Percentiles rank a stretch among this genome's conserved stretches.
phyloP scores from a whole-genome alignment of 1,140 invertebrate species.

The Drosophila sechellia region DNA sequence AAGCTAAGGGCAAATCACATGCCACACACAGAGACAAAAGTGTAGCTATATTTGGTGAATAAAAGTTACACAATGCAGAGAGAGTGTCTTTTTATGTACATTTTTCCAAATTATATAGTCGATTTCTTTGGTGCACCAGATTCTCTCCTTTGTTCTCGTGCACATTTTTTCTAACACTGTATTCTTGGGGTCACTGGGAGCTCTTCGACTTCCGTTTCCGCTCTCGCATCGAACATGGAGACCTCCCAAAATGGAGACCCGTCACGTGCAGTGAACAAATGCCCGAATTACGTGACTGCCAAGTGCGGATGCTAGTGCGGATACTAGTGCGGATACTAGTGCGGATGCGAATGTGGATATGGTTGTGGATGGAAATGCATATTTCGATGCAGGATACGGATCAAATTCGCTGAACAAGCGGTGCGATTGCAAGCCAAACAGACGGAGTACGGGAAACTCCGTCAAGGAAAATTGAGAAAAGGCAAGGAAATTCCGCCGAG shows the following conservation, averaged over 20 bases:
- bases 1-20: background rate
- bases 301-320: background rate
- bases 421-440: too few relatives aligned
- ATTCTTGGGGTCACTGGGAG: background rate
- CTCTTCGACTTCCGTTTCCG: conserved; percentile 16
- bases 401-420: conserved; percentile 10
- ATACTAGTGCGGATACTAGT: background rate
- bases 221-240: background rate
- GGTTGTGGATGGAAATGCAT: conserved; percentile 1
- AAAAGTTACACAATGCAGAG: background rate
- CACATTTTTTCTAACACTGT: background rate
- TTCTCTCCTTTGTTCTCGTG: background rate
- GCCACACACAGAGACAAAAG: background rate
- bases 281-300: conserved; percentile 27
- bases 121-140: background rate
- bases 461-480: background rate
- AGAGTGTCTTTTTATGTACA: background rate
- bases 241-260: conserved; percentile 1
- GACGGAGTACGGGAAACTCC: conserved; percentile 24
- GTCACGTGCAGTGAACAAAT: conserved; percentile 36
- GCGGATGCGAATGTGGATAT: background rate
- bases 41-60: background rate
- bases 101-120: background rate
- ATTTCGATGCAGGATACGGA: conserved; percentile 24
- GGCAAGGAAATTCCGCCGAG: conserved; percentile 33